Base-by-base conservation (phyloP, 1,140 invertebrate species). In the Anoplophora glabripennis region DNA sequence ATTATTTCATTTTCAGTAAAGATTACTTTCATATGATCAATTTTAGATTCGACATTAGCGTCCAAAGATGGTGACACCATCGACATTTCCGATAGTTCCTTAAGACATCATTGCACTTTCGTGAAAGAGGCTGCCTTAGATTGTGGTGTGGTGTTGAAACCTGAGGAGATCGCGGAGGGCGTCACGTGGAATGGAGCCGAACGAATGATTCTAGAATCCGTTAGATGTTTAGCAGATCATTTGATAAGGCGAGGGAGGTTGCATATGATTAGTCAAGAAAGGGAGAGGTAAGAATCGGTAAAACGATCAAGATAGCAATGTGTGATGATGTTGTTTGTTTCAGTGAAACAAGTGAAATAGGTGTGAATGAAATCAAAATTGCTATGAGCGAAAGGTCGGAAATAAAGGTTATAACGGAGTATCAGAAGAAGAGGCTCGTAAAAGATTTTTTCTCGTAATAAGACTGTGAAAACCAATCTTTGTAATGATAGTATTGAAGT, bases 201-300 rank as follows among this genome's bases (percentile, higher is more conserved):
- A 62, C 55, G 68, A 36, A 62, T 71, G 52, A 59, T 74, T 46
- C 56, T 69, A 5, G 63, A 72, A 53, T 65, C 68, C 47, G 65
- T 68, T 1, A 67, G 65, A 49, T 69, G 71, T 64, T 62, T 74
- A 10, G 70, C 70, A 4, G 68, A 74, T 49, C 59, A 66, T 52
- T 45, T 74, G 41, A 66, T 74, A 8, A 57, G 72, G 40, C 64
- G 64, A 36, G 60, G 69, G 4, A 52, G 58, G 14, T 61, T 69
- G 55, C 36, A 60, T 61, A 15, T 64, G 18, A 56, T 68, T 38
- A 63, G 57, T 54, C 18, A 53, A 45, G 42, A 17, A 17, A 51
- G 59, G 52, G 66, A 63, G 17, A 53, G 54, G 64, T 70, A 62
- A 51, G 44, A 55, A 61, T 37, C 11, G 15, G 11, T 14, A 10